Evolutionary conservation across 2,888 invertebrate species (phyloP).

Genomic region (Esperia sulphurella): DNA sequence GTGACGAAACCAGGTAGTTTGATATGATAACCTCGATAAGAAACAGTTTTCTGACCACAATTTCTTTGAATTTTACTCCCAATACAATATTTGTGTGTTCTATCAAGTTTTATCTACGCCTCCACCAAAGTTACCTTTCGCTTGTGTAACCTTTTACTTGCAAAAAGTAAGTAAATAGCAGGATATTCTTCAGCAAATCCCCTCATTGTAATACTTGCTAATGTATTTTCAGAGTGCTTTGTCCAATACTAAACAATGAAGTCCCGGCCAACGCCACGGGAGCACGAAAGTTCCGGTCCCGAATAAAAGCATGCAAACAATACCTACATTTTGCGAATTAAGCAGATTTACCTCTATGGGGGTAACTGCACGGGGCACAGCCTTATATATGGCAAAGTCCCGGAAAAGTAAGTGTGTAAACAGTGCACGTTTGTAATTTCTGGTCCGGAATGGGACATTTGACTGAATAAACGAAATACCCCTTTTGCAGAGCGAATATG

Average conservation of each 20-base stretch:
- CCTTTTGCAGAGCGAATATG: too few relatives aligned
- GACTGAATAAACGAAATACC: too few relatives aligned
- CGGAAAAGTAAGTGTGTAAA: too few relatives aligned
- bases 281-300: constrained; percentile 16
- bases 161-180: constrained; percentile 2
- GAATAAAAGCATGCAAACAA: constrained; percentile 24
- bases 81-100: too few relatives aligned
- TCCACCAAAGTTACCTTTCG: not conserved
- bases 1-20: too few relatives aligned
- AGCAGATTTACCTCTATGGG: constrained; percentile 3
- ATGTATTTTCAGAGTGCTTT: constrained; percentile 20
- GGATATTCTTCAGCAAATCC: constrained; percentile 8
- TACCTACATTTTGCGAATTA: constrained; percentile 16
- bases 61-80: too few relatives aligned
- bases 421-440: too few relatives aligned
- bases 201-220: constrained; percentile 18
- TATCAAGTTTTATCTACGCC: not conserved
- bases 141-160: not conserved
- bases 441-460: too few relatives aligned
- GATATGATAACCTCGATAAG: too few relatives aligned
- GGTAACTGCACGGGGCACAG: not conserved
- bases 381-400: not conserved
- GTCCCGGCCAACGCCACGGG: constrained; percentile 12
- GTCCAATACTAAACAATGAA: constrained; percentile 18
- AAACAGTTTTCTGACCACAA: too few relatives aligned